Evolutionary conservation across 2,113 vertebrate genomes (phyloP), one percentile per base, ranked within the genome.

Genomic region (Hydropotes inermis): DNA sequence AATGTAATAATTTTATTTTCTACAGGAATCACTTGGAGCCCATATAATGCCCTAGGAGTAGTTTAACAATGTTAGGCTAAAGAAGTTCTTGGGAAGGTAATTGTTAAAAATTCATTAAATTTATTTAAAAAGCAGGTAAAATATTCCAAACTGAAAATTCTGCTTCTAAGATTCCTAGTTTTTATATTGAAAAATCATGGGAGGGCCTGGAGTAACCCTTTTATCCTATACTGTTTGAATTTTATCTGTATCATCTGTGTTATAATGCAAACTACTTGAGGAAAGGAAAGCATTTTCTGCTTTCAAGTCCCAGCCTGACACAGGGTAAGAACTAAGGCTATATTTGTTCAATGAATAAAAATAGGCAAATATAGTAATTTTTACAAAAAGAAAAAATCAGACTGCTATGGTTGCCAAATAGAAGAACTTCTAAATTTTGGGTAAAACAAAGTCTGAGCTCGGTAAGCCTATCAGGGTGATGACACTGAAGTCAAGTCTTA

Each of bases 101-200:
- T 7, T 92, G 33, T 67, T 92, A 83, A 91, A 92, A 96, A 67
- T 36, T 81, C 16, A 91, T 78, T 96, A 86, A 52, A 82, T 67
- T 84, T 45, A 86, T 47, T 93, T 96, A 7, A 79, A 60, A 93
- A 61, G 19, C 61, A 89, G 94, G 28, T 21, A 92, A 86, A 78
- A 83, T 76, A 39, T 11, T 93, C 11, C 82, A 95, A 88, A 88
- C 45, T 85, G 28, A 85, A 95, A 93, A 67, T 67, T 52, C 25
- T 55, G 21, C 36, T 84, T 91, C 39, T 74, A 52, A 85, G 25
- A 91, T 50, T 94, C 61, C 61, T 9, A 64, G 14, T 39, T 87
- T 96, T 87, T 87, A 86, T 3, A 87, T 6, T 55, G 64, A 79
- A 92, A 83, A 96, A 64, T 82, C 55, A 58, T 78, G 84, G 67